Conservation (phyloP, 2,797 vertebrate species). For the Sebastolobus altivelis region DNA sequence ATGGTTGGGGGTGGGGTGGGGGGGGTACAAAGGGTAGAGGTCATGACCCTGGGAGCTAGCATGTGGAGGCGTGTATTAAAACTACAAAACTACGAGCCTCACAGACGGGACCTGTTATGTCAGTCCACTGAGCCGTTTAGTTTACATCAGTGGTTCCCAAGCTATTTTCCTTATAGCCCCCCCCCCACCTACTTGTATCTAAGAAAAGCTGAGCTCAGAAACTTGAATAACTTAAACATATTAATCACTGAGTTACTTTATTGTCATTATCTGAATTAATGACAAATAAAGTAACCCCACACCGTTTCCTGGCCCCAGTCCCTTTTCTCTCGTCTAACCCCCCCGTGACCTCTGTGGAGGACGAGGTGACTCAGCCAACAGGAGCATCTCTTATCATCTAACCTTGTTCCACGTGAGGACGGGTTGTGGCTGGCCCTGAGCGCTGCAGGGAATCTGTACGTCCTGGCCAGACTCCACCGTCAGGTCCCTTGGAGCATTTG, state of each 20-base stretch:
- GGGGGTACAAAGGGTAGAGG: conserved; percentile 1
- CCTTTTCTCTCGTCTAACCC: conserved; percentile 5
- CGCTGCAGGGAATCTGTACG: conserved; percentile 94
- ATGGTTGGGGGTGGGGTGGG: background rate
- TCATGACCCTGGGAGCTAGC: conserved; percentile 8
- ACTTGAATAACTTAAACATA: background rate
- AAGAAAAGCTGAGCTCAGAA: background rate
- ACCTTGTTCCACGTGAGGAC: conserved; percentile 99
- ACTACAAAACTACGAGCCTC: background rate
- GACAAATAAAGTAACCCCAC: background rate
- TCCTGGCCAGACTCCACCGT: conserved; percentile 95
- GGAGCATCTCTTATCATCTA: conserved; percentile 47
- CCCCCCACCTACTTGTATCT: too few species aligned
- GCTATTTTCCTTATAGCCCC: too few species aligned
- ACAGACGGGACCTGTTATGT: background rate
- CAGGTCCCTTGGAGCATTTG: conserved; percentile 93
- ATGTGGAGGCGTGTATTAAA: conserved; percentile 16
- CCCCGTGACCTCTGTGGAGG: background rate
- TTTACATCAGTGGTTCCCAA: background rate
- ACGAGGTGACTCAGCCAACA: conserved; percentile 3
- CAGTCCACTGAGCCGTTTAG: background rate
- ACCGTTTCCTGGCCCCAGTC: background rate
- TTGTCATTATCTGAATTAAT: background rate
- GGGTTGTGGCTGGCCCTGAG: conserved; percentile 95
- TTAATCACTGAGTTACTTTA: background rate